Percentiles rank a stretch among this genome's conserved stretches.
Conservation (phyloP, 2,113 vertebrate species). For the Gavia stellata region DNA sequence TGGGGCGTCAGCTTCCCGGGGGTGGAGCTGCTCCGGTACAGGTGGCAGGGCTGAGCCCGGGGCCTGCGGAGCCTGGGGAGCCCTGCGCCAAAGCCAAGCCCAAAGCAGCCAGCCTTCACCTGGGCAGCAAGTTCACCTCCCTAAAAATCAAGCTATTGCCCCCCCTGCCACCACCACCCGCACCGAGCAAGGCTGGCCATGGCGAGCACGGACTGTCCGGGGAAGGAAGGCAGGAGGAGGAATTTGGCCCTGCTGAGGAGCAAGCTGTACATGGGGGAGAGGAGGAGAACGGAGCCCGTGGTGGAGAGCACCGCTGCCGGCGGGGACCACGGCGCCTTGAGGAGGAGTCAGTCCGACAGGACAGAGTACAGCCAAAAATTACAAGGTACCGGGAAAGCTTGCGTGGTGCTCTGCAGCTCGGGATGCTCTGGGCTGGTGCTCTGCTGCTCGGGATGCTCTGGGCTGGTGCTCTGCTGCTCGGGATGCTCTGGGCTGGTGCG, state of each 20-base stretch:
- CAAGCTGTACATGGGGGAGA: constrained; percentile 83
- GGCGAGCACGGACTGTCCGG: constrained; percentile 72
- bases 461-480: neutral
- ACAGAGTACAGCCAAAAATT: constrained; percentile 93
- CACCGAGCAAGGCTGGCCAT: constrained; percentile 17
- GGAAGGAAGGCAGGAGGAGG: constrained; percentile 79
- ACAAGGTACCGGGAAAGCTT: constrained; percentile 79
- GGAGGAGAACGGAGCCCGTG: constrained; percentile 90
- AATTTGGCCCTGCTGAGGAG: constrained; percentile 81
- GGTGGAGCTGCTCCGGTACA: constrained; percentile 75
- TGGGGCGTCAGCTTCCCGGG: constrained; percentile 63
- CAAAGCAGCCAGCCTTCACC: neutral
- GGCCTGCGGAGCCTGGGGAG: constrained; percentile 52
- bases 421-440: neutral
- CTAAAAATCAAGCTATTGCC: neutral
- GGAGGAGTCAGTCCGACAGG: constrained; percentile 95
- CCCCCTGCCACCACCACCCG: fast-evolving
- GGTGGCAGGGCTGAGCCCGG: constrained; percentile 71
- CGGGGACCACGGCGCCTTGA: constrained; percentile 80
- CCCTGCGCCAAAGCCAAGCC: neutral
- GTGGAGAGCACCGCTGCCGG: constrained; percentile 56
- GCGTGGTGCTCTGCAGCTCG: neutral
- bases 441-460: neutral
- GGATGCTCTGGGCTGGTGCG: neutral
- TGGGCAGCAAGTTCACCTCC: neutral